Percentiles rank a stretch among this genome's conserved stretches.
Evolutionary conservation across 1,140 invertebrate genomes (phyloP).

Genomic region (Artemia franciscana): DNA sequence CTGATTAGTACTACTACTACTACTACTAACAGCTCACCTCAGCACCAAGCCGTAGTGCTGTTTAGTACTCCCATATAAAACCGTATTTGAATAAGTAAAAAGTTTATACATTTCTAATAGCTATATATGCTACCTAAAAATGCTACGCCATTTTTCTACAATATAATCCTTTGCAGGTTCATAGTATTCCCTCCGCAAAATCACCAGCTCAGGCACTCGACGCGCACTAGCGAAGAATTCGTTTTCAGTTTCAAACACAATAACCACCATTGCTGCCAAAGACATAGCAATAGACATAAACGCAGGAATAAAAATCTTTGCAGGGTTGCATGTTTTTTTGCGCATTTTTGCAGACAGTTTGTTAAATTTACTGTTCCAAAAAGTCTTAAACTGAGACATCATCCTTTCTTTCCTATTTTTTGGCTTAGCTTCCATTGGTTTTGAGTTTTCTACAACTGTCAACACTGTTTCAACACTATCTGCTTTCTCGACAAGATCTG

Average conservation of each 20-base stretch:
- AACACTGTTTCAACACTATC: background rate
- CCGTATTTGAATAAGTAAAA: no score
- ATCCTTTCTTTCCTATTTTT: conserved; percentile 10
- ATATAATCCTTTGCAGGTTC: conserved; percentile 46
- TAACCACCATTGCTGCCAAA: conserved; percentile 16
- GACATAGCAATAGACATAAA: conserved; percentile 31
- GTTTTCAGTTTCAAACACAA: conserved; percentile 33
- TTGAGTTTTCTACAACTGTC: background rate
- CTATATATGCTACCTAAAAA: background rate
- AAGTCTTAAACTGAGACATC: conserved; percentile 6
- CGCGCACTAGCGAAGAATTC: conserved; percentile 37
- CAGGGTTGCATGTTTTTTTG: conserved; percentile 26
- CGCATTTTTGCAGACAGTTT: conserved; percentile 1
- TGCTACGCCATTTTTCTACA: background rate
- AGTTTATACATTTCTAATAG: no score
- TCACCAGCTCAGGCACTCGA: conserved; percentile 50
- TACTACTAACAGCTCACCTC: no score
- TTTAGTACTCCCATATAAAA: no score
- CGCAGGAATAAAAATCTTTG: conserved; percentile 44
- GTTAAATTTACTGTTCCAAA: conserved; percentile 6
- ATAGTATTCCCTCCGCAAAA: conserved; percentile 52
- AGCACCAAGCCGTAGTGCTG: no score
- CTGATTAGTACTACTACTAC: no score
- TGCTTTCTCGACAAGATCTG: background rate
- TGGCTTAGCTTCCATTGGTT: background rate